phyloP scores from a whole-genome alignment of 2,113 vertebrate genomes.

The Atractosteus spatula region DNA sequence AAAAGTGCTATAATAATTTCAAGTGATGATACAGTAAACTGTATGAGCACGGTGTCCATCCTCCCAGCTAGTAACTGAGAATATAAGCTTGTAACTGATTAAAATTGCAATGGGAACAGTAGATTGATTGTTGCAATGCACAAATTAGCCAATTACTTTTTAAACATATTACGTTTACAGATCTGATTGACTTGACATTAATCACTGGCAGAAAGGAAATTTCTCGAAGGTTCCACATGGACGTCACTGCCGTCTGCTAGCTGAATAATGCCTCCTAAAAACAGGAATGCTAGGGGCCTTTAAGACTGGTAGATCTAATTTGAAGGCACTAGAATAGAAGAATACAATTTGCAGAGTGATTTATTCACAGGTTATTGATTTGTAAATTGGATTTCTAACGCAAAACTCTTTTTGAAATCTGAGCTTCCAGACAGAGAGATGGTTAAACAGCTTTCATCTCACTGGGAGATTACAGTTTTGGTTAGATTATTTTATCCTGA shows the following conservation, averaged over 20 bases:
- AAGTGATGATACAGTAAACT: too few species aligned
- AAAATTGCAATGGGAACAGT: too few species aligned
- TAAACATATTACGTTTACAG: background rate
- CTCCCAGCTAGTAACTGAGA: too few species aligned
- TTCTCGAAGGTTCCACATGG: background rate
- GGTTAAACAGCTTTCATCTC: background rate
- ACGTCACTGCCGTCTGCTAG: background rate
- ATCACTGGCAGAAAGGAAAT: background rate
- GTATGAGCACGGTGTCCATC: too few species aligned
- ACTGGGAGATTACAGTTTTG: background rate
- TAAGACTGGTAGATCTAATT: background rate
- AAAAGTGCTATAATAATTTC: too few species aligned
- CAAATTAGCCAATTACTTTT: background rate
- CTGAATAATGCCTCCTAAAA: background rate
- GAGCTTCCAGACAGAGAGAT: background rate
- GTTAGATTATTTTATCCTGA: background rate
- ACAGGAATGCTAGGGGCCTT: background rate
- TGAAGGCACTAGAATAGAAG: background rate
- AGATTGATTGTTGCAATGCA: too few species aligned
- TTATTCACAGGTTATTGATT: conserved; percentile 10
- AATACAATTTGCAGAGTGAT: background rate
- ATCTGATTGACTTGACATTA: background rate
- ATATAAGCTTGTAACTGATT: too few species aligned
- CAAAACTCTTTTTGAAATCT: background rate
- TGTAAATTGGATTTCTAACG: conserved; percentile 5